A percentile compares a stretch with the other conserved stretches of the same genome.
These are phyloP conservation scores for Nyctibius grandis DNA, from an alignment of 2,797 vertebrate genomes.

Conservation along the genomic window DNA sequence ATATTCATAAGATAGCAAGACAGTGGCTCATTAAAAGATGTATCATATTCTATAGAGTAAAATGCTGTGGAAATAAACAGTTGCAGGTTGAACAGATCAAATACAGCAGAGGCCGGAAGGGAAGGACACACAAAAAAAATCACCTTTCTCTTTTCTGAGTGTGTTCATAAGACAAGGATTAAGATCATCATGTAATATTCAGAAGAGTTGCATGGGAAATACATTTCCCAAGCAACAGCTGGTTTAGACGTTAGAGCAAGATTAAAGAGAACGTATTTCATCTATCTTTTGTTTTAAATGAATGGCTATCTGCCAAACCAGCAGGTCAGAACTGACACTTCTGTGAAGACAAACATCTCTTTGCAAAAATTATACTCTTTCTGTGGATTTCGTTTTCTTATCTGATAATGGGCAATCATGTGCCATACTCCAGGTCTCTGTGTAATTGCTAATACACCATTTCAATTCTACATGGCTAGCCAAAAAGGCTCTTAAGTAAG, in stretches of 20 bases:
- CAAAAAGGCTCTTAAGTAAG: conserved; percentile 34
- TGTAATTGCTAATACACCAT: conserved; percentile 21
- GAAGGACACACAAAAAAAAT: neutral
- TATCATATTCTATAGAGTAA: neutral
- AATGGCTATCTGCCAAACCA: conserved; percentile 36
- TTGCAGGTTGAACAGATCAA: neutral
- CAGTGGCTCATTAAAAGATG: neutral
- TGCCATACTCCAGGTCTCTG: conserved; percentile 1
- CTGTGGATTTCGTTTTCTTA: conserved; percentile 18
- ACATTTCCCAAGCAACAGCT: conserved; percentile 63
- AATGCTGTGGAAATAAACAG: neutral
- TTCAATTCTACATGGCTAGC: neutral
- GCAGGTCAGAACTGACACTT: conserved; percentile 9
- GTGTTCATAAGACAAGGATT: neutral
- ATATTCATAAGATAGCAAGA: neutral
- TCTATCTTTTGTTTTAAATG: conserved; percentile 56
- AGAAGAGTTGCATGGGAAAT: conserved; percentile 36
- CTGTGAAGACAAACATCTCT: neutral
- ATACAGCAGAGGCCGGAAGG: neutral
- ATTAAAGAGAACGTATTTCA: conserved; percentile 49
- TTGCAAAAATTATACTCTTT: conserved; percentile 11
- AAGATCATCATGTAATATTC: conserved; percentile 52
- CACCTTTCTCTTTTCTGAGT: neutral
- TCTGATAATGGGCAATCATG: conserved; percentile 12
- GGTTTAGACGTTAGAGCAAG: conserved; percentile 23